phyloP scores from a whole-genome alignment of 1,140 invertebrate genomes.

The Drosophila mayri region DNA sequence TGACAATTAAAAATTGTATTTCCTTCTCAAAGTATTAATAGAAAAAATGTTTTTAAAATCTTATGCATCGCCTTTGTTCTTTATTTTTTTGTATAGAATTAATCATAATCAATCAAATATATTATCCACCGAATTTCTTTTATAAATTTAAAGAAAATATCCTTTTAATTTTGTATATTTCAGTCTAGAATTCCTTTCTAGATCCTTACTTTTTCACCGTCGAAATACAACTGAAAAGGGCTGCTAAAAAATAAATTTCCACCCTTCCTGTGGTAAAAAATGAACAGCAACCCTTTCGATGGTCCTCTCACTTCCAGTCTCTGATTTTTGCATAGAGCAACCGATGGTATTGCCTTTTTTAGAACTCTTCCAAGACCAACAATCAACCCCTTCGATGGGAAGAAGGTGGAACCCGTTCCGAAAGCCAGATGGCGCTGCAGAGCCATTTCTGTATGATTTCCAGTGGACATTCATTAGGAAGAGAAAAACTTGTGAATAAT shows the following conservation, averaged over 20 bases:
- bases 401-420: constrained; percentile 14
- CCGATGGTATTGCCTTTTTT: constrained; percentile 39
- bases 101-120: not conserved
- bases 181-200: not conserved
- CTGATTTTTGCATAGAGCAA: constrained; percentile 53
- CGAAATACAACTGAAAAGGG: constrained; percentile 36
- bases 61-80: too few species aligned
- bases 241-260: constrained; percentile 30
- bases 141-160: not conserved
- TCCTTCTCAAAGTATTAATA: not conserved
- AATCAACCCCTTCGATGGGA: constrained; percentile 61
- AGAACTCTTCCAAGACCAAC: constrained; percentile 70
- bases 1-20: not conserved
- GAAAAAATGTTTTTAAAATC: not conserved
- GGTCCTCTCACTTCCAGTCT: constrained; percentile 46
- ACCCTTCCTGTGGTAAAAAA: constrained; percentile 58
- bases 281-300: constrained; percentile 46
- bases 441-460: constrained; percentile 48
- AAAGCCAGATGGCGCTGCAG: constrained; percentile 64
- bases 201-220: constrained; percentile 2
- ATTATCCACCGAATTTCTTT: not conserved
- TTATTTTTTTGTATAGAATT: too few species aligned
- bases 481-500: constrained; percentile 71
- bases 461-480: constrained; percentile 49
- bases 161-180: not conserved